Evolutionary conservation across 2,888 invertebrate genomes (phyloP).

Genomic region (Leptinotarsa rubiginosa): DNA sequence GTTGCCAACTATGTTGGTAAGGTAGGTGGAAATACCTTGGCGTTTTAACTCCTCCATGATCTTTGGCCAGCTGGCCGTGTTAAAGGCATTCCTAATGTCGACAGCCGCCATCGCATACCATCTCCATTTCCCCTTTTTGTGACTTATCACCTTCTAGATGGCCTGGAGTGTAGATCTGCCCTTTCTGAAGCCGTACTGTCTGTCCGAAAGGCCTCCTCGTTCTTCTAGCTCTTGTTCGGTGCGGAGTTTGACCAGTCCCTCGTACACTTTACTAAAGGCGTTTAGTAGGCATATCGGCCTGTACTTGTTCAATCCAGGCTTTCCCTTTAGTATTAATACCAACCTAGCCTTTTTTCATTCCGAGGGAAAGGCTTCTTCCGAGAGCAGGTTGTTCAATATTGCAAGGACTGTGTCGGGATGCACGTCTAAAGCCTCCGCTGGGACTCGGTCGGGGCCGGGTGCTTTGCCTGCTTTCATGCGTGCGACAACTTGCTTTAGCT

Average conservation of each 20-base stretch:
- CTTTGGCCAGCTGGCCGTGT: too few relatives aligned
- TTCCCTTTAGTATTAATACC: slow-evolving; percentile 16
- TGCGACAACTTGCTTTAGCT: background rate
- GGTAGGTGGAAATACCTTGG: too few relatives aligned
- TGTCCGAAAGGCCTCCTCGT: too few relatives aligned
- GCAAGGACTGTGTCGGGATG: slow-evolving; percentile 4
- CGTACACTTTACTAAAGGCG: background rate
- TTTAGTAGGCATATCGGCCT: slow-evolving; percentile 5
- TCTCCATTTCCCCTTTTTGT: too few relatives aligned
- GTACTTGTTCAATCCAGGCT: background rate
- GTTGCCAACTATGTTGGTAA: too few relatives aligned
- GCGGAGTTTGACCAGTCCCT: background rate
- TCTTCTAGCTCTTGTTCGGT: too few relatives aligned
- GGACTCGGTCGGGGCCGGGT: slow-evolving; percentile 35
- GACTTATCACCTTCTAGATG: too few relatives aligned
- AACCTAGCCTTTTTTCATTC: slow-evolving; percentile 16
- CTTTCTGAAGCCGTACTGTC: too few relatives aligned
- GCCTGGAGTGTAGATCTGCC: too few relatives aligned
- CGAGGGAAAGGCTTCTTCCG: slow-evolving; percentile 3
- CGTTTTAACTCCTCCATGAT: too few relatives aligned
- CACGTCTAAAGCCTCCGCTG: slow-evolving; percentile 4
- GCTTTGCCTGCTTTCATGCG: slow-evolving; percentile 20
- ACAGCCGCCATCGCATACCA: too few relatives aligned
- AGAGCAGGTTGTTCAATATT: background rate
- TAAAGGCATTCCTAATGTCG: too few relatives aligned